phyloP scores from a whole-genome alignment of 1,140 invertebrate genomes.

The Papilio helenus region DNA sequence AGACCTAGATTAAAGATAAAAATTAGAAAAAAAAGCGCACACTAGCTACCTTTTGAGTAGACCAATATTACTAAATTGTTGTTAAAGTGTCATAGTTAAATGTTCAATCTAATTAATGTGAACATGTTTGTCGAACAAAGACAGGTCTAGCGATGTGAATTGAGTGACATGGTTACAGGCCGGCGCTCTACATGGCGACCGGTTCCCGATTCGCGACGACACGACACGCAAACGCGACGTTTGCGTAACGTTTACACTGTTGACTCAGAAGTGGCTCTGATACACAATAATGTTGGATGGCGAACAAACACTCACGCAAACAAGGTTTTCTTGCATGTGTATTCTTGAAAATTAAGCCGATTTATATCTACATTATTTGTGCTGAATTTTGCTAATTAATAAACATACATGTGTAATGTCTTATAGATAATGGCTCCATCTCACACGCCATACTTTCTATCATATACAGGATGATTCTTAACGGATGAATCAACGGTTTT shows the following conservation, averaged over 20 bases:
- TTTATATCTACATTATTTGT: no score
- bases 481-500: no score
- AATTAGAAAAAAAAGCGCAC: neutral
- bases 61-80: no score
- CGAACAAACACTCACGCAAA: neutral
- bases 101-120: slow-evolving; percentile 1
- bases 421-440: no score
- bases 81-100: no score
- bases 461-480: no score
- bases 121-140: slow-evolving; percentile 11
- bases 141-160: slow-evolving; percentile 15
- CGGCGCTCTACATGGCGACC: slow-evolving; percentile 47
- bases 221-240: slow-evolving; percentile 53
- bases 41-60: neutral
- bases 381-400: no score
- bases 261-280: neutral
- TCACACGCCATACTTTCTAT: no score
- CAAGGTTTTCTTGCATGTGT: no score
- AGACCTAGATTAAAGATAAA: no score
- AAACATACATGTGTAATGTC: no score
- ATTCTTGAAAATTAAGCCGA: no score
- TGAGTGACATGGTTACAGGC: slow-evolving; percentile 27
- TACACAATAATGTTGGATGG: slow-evolving; percentile 3
- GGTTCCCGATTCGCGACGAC: slow-evolving; percentile 51
- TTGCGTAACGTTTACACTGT: slow-evolving; percentile 45